Base-by-base conservation (phyloP, 2,888 invertebrate genomes). In the Cosmia pyralina region DNA sequence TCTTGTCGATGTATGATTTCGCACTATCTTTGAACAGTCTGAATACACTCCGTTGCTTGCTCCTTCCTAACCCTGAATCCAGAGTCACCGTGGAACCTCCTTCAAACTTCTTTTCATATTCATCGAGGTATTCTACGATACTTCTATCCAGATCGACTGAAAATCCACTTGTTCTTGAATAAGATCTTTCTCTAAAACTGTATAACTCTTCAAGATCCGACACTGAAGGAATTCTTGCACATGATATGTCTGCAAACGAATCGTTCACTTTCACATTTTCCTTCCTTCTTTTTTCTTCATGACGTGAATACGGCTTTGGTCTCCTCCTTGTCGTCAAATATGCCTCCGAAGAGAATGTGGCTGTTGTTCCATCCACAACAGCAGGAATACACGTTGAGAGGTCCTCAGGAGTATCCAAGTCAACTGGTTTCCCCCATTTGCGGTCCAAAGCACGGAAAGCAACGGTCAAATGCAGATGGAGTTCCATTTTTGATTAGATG, bases 321-420 rank as follows among this genome's bases (percentile, higher is more conserved):
- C 89, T 85, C 10, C 88, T 89, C 77, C 76, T 88, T 0, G 79
- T 79, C 62, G 69, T 89, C 62, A 94, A 77, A 69, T 87, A 93
- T 58, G 92, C 91, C 81, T 94, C 93, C 0, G 93, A 93, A 4
- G 92, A 93, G 67, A 93, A 94, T 0, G 93, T 94, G 0, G 89
- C 86, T 3, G 85, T 85, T 4, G 90, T 85, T 28, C 71, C 72
- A 5, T 94, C 93, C 1, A 93, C 74, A 2, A 88, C 78, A 22
- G 91, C 92, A 19, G 92, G 91, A 2, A 85, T 57, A 76, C 90
- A 92, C 1, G 89, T 84, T 0, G 78, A 52, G 0, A 85, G 76
- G 7, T 88, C 87, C 19, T 86, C 85, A 0, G 89, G 72, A 8
- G 85, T 85, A 4, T 93, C 92, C 75, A 94, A 84, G 76, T 94